A percentile compares a stretch with the other conserved stretches of the same genome.
Evolutionary conservation across 1,140 invertebrate genomes (phyloP).

Genomic region (Radopholus similis): DNA sequence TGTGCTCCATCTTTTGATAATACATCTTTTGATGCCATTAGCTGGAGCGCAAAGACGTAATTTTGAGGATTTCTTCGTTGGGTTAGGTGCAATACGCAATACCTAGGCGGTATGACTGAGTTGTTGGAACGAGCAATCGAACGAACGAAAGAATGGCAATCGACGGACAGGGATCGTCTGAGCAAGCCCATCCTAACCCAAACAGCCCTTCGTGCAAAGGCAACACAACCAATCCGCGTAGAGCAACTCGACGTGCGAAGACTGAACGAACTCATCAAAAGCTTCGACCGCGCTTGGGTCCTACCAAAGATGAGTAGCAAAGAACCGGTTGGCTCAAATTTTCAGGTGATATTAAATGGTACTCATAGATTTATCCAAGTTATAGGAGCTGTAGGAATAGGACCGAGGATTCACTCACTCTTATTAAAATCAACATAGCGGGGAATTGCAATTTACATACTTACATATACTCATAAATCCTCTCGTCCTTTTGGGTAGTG

Average conservation of each 20-base stretch:
- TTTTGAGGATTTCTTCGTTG: no score
- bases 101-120: constrained; percentile 13
- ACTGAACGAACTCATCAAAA: constrained; percentile 50
- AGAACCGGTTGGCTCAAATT: constrained; percentile 58
- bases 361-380: not conserved
- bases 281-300: constrained; percentile 53
- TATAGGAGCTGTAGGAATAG: no score
- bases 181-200: not conserved
- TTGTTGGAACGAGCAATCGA: constrained; percentile 31
- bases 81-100: no score
- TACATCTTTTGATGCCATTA: no score
- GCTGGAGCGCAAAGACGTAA: no score
- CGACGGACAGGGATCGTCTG: constrained; percentile 16
- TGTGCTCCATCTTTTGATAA: no score
- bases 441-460: no score
- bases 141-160: constrained; percentile 33
- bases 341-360: constrained; percentile 40
- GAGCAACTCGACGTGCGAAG: constrained; percentile 49
- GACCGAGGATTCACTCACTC: no score
- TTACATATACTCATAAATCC: not conserved
- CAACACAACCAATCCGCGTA: constrained; percentile 26
- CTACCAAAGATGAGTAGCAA: constrained; percentile 41
- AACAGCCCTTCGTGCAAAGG: constrained; percentile 9
- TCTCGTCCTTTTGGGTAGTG: not conserved
- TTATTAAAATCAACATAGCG: no score